Conservation (phyloP, 2,888 invertebrate genomes). For the Drosophila emarginata region DNA sequence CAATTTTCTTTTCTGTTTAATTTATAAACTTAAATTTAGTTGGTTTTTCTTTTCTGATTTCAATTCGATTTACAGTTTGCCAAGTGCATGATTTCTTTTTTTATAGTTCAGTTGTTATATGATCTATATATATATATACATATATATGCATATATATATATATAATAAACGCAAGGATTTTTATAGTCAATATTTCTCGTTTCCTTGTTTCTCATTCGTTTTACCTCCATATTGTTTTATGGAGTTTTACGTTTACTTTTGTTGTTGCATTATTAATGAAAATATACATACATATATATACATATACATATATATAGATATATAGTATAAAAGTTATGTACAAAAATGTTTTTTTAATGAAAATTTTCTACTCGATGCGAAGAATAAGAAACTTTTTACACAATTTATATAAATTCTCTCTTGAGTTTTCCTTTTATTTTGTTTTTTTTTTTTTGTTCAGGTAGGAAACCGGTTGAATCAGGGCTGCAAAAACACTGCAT, state of each 20-base stretch:
- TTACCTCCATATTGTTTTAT: slow-evolving; percentile 26
- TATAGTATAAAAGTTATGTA: slow-evolving; percentile 72
- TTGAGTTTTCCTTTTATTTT: slow-evolving; percentile 16
- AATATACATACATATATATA: slow-evolving; percentile 65
- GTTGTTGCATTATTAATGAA: slow-evolving; percentile 70
- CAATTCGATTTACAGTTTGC: slow-evolving; percentile 72
- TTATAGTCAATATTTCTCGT: slow-evolving; percentile 62
- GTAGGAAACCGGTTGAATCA: slow-evolving; percentile 1
- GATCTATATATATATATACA: slow-evolving; percentile 16
- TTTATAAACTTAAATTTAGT: slow-evolving; percentile 64
- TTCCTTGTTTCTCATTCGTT: slow-evolving; percentile 33
- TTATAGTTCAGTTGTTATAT: slow-evolving; percentile 48
- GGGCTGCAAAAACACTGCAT: neutral
- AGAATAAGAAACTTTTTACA: slow-evolving; percentile 20
- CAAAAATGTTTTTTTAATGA: slow-evolving; percentile 61
- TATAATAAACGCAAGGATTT: slow-evolving; percentile 69
- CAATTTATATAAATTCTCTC: slow-evolving; percentile 13
- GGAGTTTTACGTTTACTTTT: slow-evolving; percentile 37
- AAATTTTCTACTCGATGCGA: slow-evolving; percentile 74
- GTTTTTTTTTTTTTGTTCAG: slow-evolving; percentile 20
- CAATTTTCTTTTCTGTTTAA: slow-evolving; percentile 53
- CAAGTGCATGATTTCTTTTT: slow-evolving; percentile 56
- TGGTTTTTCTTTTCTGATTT: slow-evolving; percentile 41
- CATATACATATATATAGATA: slow-evolving; percentile 41
- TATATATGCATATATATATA: slow-evolving; percentile 36